Evolutionary conservation across 2,113 vertebrate species (phyloP).

Genomic region (Chionis minor): DNA sequence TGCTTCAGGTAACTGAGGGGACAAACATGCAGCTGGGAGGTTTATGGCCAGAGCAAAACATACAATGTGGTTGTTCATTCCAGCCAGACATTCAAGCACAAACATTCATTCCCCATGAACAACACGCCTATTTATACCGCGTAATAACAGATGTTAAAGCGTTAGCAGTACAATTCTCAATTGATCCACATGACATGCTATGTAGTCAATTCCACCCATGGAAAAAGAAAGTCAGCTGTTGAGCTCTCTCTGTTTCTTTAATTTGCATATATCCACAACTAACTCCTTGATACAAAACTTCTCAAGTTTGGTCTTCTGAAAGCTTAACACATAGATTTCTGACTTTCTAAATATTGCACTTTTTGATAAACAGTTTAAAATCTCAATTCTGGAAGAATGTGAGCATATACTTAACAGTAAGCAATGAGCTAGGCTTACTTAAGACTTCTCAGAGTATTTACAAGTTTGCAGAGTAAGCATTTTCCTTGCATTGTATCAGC

Average conservation of each 20-base stretch:
- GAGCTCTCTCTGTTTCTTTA: not conserved
- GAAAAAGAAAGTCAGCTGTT: not conserved
- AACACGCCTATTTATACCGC: not conserved
- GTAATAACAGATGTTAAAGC: not conserved
- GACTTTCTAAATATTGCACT: not conserved
- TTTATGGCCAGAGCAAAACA: not conserved
- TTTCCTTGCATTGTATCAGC: not conserved
- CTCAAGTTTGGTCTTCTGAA: not conserved
- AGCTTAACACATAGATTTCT: not conserved
- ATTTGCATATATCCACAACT: not conserved
- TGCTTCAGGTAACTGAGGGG: not conserved
- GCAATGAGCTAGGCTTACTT: not conserved
- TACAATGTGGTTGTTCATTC: not conserved
- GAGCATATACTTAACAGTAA: not conserved
- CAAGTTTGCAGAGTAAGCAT: not conserved
- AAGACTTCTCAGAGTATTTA: not conserved
- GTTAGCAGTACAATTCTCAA: not conserved
- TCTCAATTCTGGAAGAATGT: not conserved
- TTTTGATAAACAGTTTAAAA: not conserved
- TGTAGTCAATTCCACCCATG: not conserved
- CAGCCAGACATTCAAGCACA: not conserved
- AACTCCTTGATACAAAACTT: not conserved
- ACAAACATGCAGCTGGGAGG: not conserved
- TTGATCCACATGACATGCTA: not conserved
- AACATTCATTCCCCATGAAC: not conserved